These are phyloP conservation scores for Leptosomus discolor DNA, from an alignment of 2,113 vertebrate genomes.

Conservation along the genomic window DNA sequence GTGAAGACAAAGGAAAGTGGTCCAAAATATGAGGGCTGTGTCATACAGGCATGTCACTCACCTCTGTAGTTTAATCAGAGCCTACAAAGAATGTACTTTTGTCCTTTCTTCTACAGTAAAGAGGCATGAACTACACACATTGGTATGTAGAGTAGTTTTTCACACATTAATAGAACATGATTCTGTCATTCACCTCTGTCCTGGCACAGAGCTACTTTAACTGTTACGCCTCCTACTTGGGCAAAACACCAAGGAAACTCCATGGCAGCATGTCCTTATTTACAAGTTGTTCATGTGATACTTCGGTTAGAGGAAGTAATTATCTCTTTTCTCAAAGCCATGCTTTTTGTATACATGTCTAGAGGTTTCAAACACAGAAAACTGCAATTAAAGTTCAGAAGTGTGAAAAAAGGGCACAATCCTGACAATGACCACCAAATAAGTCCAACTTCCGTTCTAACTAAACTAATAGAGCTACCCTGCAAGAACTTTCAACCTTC, in stretches of 20 bases:
- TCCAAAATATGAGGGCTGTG: background rate
- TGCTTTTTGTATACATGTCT: background rate
- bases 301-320: background rate
- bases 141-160: background rate
- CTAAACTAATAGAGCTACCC: background rate
- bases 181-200: background rate
- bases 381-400: background rate
- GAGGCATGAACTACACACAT: rapidly evolving
- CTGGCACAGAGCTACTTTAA: background rate
- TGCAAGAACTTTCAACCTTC: background rate
- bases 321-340: background rate
- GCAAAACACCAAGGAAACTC: background rate
- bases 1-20: background rate
- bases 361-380: background rate
- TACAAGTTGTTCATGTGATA: background rate
- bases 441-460: background rate
- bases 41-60: background rate
- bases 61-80: background rate
- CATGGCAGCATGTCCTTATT: background rate
- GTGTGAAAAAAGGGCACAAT: background rate
- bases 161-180: background rate
- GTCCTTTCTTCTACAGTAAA: background rate
- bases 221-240: background rate
- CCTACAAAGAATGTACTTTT: background rate
- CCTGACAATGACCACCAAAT: background rate